Conservation (phyloP, 1,140 invertebrate species). For the Penaeus chinensis region DNA sequence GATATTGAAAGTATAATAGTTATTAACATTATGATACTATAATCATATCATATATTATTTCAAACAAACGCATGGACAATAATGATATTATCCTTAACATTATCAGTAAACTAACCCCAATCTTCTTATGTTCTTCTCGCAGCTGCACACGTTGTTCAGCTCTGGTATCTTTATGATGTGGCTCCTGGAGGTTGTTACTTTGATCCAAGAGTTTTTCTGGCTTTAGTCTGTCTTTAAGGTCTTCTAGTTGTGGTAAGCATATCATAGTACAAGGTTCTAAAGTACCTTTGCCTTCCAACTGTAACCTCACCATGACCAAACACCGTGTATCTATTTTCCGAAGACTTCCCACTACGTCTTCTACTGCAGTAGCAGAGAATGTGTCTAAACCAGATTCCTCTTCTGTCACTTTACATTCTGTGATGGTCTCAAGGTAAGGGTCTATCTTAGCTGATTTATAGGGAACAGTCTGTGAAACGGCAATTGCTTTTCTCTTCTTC, state of each 20-base stretch:
- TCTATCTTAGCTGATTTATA: neutral
- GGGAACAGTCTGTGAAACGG: neutral
- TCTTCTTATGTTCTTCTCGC: slow-evolving; percentile 42
- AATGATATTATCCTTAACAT: neutral
- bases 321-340: slow-evolving; percentile 1
- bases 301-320: slow-evolving; percentile 40
- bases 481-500: neutral
- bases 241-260: slow-evolving; percentile 34
- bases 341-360: neutral
- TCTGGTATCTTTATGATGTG: slow-evolving; percentile 20
- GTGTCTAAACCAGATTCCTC: too few relatives aligned
- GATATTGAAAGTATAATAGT: too few relatives aligned
- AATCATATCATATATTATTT: neutral
- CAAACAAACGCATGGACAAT: neutral
- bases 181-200: slow-evolving; percentile 14
- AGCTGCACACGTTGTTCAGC: slow-evolving; percentile 7
- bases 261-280: slow-evolving; percentile 50
- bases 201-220: neutral
- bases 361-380: neutral
- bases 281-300: slow-evolving; percentile 33
- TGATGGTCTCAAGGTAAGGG: too few relatives aligned
- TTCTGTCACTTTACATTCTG: too few relatives aligned
- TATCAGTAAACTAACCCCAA: neutral
- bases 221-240: slow-evolving; percentile 1
- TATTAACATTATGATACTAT: too few relatives aligned